Conservation (phyloP, 53 echinoderm and acorn worm species). For the Pentamera pediparva region DNA sequence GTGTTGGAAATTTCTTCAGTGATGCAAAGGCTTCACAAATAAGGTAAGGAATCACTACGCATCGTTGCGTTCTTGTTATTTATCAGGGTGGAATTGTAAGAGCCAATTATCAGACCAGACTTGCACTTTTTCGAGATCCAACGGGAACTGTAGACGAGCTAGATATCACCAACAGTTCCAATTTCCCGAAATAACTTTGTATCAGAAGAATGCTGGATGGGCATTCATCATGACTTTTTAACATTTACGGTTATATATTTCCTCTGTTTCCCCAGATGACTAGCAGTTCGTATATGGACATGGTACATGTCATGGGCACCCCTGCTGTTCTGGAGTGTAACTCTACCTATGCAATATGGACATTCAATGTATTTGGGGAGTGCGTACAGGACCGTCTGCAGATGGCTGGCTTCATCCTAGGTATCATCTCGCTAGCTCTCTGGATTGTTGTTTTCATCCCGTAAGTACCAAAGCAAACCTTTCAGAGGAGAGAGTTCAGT, state of each 20-base stretch:
- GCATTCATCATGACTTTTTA: not conserved
- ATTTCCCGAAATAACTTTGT: no score
- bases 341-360: constrained; percentile 49
- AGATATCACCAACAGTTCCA: no score
- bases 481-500: no score
- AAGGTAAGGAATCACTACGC: no score
- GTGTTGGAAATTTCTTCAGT: no score
- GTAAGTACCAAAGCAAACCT: constrained; percentile 49
- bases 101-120: no score
- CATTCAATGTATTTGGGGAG: constrained; percentile 66
- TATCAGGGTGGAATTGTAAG: no score
- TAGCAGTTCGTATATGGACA: not conserved
- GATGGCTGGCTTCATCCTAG: constrained; percentile 84
- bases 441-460: constrained; percentile 90
- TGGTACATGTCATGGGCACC: not conserved
- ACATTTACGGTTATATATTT: not conserved
- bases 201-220: not conserved
- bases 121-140: no score
- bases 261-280: not conserved
- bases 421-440: constrained; percentile 71
- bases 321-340: not conserved
- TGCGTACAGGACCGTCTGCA: constrained; percentile 60
- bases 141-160: no score
- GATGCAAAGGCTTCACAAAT: no score
- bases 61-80: no score